Evolutionary conservation across 2,113 vertebrate genomes (phyloP).

Genomic region (Ameiurus melas): DNA sequence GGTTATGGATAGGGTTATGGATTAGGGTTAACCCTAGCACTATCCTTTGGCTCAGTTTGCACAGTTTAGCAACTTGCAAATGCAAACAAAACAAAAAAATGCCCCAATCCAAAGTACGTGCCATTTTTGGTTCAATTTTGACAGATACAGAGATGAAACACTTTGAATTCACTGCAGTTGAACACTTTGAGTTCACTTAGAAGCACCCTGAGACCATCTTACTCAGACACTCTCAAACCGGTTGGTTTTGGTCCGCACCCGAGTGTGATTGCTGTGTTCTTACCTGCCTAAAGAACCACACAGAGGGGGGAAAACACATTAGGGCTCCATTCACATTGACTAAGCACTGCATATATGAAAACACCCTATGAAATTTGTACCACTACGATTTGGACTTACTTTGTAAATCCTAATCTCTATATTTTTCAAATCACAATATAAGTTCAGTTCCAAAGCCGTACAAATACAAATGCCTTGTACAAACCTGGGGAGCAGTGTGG

Average conservation of each 20-base stretch:
- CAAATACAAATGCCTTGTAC: neutral
- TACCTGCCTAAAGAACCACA: neutral
- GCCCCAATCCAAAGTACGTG: neutral
- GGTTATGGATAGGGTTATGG: too few relatives aligned
- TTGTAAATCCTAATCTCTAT: neutral
- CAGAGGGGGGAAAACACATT: neutral
- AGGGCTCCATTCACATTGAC: neutral
- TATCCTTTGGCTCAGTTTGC: neutral
- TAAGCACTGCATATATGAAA: neutral
- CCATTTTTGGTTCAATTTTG: neutral
- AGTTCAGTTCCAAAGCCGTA: neutral
- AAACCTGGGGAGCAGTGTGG: neutral
- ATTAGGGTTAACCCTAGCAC: too few relatives aligned
- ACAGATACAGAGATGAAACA: neutral
- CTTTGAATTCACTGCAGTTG: neutral
- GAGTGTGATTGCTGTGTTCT: neutral
- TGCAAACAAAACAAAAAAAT: neutral
- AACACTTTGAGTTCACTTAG: neutral
- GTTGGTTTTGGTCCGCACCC: neutral
- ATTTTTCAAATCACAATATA: neutral
- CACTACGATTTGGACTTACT: neutral
- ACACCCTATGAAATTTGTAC: neutral
- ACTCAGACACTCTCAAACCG: neutral
- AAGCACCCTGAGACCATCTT: neutral
- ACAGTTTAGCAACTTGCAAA: neutral